Conservation (phyloP, 2,113 vertebrate species). For the Chaetodon auriga region DNA sequence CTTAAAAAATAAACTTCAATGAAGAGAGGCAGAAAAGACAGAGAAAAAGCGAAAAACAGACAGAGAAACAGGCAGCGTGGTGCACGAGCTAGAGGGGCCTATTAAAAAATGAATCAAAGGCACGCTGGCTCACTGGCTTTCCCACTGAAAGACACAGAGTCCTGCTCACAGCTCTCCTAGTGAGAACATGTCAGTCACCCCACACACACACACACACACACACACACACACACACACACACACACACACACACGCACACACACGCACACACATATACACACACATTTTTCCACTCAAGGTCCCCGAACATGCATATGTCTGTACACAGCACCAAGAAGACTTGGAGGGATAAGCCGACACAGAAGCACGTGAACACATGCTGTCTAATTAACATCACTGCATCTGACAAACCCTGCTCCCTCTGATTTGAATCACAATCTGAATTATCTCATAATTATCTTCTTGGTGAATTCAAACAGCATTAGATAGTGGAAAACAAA, state of each 20-base stretch:
- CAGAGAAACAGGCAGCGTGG: slow-evolving; percentile 47
- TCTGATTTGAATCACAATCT: slow-evolving; percentile 29
- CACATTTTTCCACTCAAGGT: slow-evolving; percentile 7
- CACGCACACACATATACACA: background rate
- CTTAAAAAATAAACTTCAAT: slow-evolving; percentile 46
- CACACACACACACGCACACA: background rate
- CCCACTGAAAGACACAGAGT: slow-evolving; percentile 44
- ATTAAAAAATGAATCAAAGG: slow-evolving; percentile 84
- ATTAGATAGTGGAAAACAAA: background rate
- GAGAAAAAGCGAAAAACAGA: slow-evolving; percentile 42
- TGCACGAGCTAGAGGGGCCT: slow-evolving; percentile 67
- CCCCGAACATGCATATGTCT: background rate
- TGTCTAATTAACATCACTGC: slow-evolving; percentile 48
- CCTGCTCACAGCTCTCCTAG: slow-evolving; percentile 35
- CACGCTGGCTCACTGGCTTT: slow-evolving; percentile 27
- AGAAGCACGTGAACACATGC: slow-evolving; percentile 9
- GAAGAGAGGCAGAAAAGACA: slow-evolving; percentile 8
- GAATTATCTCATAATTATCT: slow-evolving; percentile 26
- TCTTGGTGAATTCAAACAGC: slow-evolving; percentile 3
- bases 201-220: background rate
- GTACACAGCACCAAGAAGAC: slow-evolving; percentile 3
- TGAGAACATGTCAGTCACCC: slow-evolving; percentile 48
- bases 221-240: background rate
- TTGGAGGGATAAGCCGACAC: background rate
- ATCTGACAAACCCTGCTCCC: slow-evolving; percentile 11